These are phyloP conservation scores for Tromatobia lineatoria DNA, from an alignment of 2,888 invertebrate genomes.

Conservation along the genomic window DNA sequence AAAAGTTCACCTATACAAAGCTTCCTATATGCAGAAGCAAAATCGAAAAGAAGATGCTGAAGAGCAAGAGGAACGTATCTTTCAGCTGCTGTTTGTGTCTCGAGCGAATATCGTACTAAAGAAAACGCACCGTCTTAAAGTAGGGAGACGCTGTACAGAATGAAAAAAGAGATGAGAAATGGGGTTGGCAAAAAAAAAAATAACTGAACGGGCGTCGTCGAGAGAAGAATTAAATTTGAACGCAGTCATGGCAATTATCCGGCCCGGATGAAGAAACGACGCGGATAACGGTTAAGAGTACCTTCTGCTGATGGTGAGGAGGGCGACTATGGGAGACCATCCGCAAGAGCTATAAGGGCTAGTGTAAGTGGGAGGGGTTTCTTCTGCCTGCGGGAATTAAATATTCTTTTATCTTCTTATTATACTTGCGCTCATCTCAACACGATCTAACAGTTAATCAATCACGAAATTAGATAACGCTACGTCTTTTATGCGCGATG, in stretches of 20 bases:
- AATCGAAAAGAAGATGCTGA: conserved; percentile 1
- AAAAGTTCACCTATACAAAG: too few relatives aligned
- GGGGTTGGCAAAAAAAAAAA: conserved; percentile 48
- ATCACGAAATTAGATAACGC: conserved; percentile 80
- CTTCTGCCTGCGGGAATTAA: conserved; percentile 79
- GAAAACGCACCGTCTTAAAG: not conserved
- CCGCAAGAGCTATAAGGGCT: conserved; percentile 38
- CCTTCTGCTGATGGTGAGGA: conserved; percentile 57
- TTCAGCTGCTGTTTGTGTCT: not conserved
- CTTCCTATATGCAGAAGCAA: too few relatives aligned
- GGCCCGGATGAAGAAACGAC: conserved; percentile 76
- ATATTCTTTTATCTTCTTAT: conserved; percentile 80
- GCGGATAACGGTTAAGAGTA: conserved; percentile 76
- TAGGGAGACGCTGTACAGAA: not conserved
- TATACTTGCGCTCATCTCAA: conserved; percentile 73
- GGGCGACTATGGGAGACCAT: conserved; percentile 50
- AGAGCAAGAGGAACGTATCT: not conserved
- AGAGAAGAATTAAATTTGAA: conserved; percentile 79
- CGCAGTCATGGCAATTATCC: conserved; percentile 79
- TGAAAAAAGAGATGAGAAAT: conserved; percentile 34
- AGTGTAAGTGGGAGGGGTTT: conserved; percentile 66
- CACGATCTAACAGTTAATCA: conserved; percentile 80
- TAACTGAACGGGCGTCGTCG: conserved; percentile 70
- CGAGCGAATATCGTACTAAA: not conserved
- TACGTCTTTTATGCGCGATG: conserved; percentile 1